A percentile compares a stretch with the other conserved stretches of the same genome.
These are phyloP conservation scores for Sternotherus odoratus DNA, from an alignment of 2,797 vertebrate species.

Conservation along the genomic window DNA sequence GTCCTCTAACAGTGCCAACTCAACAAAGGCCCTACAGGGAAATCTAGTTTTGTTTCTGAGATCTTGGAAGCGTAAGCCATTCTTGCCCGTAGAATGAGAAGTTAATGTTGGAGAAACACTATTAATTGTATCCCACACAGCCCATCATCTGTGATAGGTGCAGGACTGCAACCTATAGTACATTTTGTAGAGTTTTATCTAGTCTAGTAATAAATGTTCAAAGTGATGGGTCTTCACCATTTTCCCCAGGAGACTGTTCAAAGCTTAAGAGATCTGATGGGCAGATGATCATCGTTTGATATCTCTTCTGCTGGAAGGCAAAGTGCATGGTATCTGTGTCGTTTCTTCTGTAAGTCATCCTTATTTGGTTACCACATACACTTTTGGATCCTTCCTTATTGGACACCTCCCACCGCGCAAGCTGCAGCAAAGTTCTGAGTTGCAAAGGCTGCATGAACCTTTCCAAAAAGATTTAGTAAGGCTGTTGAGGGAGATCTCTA, in stretches of 20 bases:
- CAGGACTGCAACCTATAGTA: constrained; percentile 52
- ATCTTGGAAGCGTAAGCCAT: background rate
- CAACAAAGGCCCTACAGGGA: background rate
- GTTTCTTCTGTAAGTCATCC: constrained; percentile 75
- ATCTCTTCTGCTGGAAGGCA: constrained; percentile 74
- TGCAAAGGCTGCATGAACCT: constrained; percentile 70
- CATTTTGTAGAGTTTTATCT: constrained; percentile 62
- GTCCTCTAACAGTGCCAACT: background rate
- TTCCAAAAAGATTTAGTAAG: constrained; percentile 25
- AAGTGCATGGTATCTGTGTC: constrained; percentile 55
- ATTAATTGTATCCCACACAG: constrained; percentile 18
- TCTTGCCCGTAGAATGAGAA: constrained; percentile 47
- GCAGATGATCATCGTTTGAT: constrained; percentile 75
- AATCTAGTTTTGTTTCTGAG: background rate
- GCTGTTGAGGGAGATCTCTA: constrained; percentile 32
- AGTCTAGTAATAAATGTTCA: constrained; percentile 77
- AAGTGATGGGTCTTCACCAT: constrained; percentile 72
- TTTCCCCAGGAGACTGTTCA: constrained; percentile 75
- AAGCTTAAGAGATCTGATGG: constrained; percentile 75
- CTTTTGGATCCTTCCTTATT: constrained; percentile 72
- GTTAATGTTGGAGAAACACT: background rate
- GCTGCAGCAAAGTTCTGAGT: constrained; percentile 65
- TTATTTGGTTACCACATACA: constrained; percentile 74
- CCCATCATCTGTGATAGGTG: constrained; percentile 11
- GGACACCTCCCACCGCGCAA: constrained; percentile 65